phyloP scores from a whole-genome alignment of 2,113 vertebrate species.

The Actenoides lindsayi region DNA sequence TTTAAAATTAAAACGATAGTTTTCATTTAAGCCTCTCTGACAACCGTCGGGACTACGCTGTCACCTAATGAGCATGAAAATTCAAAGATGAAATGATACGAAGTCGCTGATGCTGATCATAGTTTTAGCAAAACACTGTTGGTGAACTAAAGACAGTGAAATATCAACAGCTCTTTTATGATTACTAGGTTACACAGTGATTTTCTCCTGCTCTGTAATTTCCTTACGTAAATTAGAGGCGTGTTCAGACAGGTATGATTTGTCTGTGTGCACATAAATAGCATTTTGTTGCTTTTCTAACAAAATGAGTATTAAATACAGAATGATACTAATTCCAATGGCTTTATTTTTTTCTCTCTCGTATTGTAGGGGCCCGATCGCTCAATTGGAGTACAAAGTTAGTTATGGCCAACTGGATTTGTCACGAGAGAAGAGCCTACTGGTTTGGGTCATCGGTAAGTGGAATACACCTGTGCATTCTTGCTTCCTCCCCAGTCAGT shows the following conservation, averaged over 20 bases:
- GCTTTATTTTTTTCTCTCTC: not conserved
- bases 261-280: not conserved
- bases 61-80: not conserved
- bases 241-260: not conserved
- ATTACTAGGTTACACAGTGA: not conserved
- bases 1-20: conserved; percentile 58
- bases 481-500: not conserved
- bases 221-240: not conserved
- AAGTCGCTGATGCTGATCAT: conserved; percentile 5
- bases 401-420: conserved; percentile 89
- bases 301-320: not conserved
- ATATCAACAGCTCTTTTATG: not conserved
- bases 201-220: conserved; percentile 22
- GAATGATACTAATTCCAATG: not conserved
- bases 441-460: conserved; percentile 90
- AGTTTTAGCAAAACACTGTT: not conserved
- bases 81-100: not conserved
- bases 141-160: not conserved
- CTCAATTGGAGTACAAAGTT: conserved; percentile 85
- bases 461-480: not conserved
- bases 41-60: not conserved
- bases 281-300: not conserved
- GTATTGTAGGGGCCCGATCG: conserved; percentile 81
- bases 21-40: conserved; percentile 24
- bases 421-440: conserved; percentile 88